phyloP scores from a whole-genome alignment of 1,140 invertebrate species.

The Halictus rubicundus region DNA sequence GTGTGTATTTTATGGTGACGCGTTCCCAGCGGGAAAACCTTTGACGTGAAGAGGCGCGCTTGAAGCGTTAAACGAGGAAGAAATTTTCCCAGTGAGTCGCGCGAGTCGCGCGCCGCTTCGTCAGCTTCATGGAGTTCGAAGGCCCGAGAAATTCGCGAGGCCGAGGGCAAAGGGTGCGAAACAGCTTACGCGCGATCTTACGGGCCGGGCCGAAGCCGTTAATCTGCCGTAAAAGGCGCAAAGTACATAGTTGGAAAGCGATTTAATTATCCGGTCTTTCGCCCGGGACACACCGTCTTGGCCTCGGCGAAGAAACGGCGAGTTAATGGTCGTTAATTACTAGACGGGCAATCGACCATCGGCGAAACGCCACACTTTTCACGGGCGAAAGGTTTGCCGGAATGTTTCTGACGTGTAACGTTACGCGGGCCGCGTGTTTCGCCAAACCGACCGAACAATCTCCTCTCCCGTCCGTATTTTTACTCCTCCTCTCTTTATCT shows the following conservation, averaged over 20 bases:
- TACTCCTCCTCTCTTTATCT: neutral
- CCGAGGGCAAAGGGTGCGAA: constrained; percentile 6
- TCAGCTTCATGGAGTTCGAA: constrained; percentile 6
- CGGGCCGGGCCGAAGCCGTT: constrained; percentile 16
- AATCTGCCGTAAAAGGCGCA: constrained; percentile 54
- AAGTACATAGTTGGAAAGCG: constrained; percentile 57
- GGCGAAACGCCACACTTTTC: neutral
- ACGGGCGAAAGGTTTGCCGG: neutral
- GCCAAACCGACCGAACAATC: neutral
- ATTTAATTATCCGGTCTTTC: constrained; percentile 57
- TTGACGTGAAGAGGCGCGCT: neutral
- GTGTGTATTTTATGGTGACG: no score
- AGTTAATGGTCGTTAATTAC: constrained; percentile 42
- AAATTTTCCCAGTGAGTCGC: neutral
- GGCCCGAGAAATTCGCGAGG: constrained; percentile 27
- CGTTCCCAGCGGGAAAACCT: no score
- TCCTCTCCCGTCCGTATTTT: neutral
- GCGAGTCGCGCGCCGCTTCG: neutral
- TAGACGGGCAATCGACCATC: constrained; percentile 19
- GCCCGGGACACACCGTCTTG: neutral
- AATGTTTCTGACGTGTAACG: neutral
- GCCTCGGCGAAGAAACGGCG: constrained; percentile 15
- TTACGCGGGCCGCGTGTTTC: neutral
- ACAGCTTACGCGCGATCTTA: constrained; percentile 47
- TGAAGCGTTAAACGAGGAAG: neutral